These are phyloP conservation scores for Hemibagrus wyckioides DNA, from an alignment of 2,113 vertebrate species.

Conservation along the genomic window DNA sequence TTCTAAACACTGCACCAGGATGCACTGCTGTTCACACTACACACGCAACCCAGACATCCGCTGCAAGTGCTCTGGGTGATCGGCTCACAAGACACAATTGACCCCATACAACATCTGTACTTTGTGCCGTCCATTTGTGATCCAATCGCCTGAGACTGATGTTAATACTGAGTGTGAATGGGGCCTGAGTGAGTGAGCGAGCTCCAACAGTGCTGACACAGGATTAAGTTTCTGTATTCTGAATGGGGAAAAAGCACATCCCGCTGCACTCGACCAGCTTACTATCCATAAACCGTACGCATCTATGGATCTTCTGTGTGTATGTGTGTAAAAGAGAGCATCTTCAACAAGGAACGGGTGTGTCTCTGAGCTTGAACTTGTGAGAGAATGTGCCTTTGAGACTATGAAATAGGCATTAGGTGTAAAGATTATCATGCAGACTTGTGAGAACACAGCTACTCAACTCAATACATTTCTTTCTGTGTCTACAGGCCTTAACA, in stretches of 20 bases:
- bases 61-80: neutral
- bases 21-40: neutral
- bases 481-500: conserved; percentile 61
- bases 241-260: conserved; percentile 4
- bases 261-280: conserved; percentile 41
- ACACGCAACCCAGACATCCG: neutral
- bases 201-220: neutral
- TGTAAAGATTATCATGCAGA: conserved; percentile 8
- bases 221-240: conserved; percentile 31
- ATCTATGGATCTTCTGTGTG: conserved; percentile 45
- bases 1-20: neutral
- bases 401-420: neutral
- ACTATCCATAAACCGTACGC: conserved; percentile 55
- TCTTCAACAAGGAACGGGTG: neutral
- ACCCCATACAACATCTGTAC: neutral
- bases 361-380: conserved; percentile 11
- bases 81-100: neutral
- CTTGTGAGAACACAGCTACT: conserved; percentile 26
- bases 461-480: conserved; percentile 38
- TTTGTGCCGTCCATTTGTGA: neutral
- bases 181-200: neutral
- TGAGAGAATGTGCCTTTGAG: conserved; percentile 1
- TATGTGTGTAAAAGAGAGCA: neutral
- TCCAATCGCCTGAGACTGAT: neutral
- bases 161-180: neutral